Evolutionary conservation across 1,140 invertebrate genomes (phyloP).

Genomic region (Hypsibius dujardini): DNA sequence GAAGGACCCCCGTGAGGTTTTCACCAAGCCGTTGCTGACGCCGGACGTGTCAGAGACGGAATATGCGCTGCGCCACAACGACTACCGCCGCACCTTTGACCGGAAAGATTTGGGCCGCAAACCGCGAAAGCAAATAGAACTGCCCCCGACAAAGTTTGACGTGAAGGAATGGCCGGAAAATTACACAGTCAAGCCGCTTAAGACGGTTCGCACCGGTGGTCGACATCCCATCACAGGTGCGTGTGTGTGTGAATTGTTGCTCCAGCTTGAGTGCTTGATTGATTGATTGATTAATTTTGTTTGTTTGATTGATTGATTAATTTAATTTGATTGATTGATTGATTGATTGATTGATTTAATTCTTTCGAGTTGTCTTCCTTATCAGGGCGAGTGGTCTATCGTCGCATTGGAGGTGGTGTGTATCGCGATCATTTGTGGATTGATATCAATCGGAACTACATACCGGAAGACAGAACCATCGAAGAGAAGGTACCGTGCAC

Average conservation of each 20-base stretch:
- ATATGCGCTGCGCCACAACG: not conserved
- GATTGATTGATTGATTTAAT: conserved; percentile 24
- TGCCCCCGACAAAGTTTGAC: not conserved
- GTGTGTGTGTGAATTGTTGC: conserved; percentile 5
- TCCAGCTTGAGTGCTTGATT: not conserved
- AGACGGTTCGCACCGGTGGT: conserved; percentile 65
- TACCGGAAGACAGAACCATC: conserved; percentile 3
- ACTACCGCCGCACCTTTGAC: not conserved
- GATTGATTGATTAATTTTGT: conserved; percentile 21
- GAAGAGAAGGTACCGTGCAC: conserved; percentile 21
- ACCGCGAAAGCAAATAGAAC: not conserved
- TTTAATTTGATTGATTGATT: conserved; percentile 1
- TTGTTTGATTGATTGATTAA: conserved; percentile 7
- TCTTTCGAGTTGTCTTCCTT: no score
- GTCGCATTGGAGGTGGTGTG: conserved; percentile 76
- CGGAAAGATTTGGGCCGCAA: not conserved
- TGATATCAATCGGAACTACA: conserved; percentile 47
- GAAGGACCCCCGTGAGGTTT: no score
- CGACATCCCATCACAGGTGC: conserved; percentile 59
- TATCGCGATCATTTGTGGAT: conserved; percentile 87
- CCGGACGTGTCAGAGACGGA: no score
- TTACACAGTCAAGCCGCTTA: conserved; percentile 67
- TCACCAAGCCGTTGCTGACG: no score
- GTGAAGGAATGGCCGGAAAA: conserved; percentile 28
- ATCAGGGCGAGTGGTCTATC: conserved; percentile 55